A percentile compares a stretch with the other conserved stretches of the same genome.
phyloP scores from a whole-genome alignment of 1,140 invertebrate genomes.

The Nilaparvata lugens region DNA sequence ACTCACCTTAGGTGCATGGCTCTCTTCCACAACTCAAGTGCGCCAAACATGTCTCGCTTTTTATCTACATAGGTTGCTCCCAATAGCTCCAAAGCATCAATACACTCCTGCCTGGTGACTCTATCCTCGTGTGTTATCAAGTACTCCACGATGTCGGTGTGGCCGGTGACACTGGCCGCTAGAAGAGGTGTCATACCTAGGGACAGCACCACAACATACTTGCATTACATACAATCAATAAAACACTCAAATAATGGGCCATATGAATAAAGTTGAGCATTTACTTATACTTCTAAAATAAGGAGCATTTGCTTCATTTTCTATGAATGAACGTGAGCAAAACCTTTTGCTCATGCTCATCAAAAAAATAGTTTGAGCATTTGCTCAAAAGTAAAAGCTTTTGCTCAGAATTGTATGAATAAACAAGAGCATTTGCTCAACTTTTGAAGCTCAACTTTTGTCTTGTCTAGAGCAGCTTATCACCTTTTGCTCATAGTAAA shows the following conservation, averaged over 20 bases:
- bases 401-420: no score
- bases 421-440: no score
- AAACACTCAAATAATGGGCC: neutral
- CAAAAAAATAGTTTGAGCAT: no score
- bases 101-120: conserved; percentile 67
- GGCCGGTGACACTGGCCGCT: conserved; percentile 81
- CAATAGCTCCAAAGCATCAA: conserved; percentile 84
- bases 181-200: conserved; percentile 85
- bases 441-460: no score
- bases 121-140: conserved; percentile 57
- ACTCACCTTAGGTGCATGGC: conserved; percentile 73
- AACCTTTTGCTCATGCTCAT: no score
- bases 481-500: no score
- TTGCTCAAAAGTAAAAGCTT: no score
- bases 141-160: conserved; percentile 87
- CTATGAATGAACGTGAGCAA: no score
- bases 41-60: conserved; percentile 85
- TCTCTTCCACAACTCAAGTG: conserved; percentile 76
- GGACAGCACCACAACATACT: conserved; percentile 20
- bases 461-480: no score
- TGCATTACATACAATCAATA: neutral
- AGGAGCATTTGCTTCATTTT: neutral
- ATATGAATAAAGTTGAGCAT: no score
- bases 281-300: neutral
- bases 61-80: conserved; percentile 97